A percentile compares a stretch with the other conserved stretches of the same genome.
Conservation (phyloP, 2,113 vertebrate species). For the Bettongia penicillata region DNA sequence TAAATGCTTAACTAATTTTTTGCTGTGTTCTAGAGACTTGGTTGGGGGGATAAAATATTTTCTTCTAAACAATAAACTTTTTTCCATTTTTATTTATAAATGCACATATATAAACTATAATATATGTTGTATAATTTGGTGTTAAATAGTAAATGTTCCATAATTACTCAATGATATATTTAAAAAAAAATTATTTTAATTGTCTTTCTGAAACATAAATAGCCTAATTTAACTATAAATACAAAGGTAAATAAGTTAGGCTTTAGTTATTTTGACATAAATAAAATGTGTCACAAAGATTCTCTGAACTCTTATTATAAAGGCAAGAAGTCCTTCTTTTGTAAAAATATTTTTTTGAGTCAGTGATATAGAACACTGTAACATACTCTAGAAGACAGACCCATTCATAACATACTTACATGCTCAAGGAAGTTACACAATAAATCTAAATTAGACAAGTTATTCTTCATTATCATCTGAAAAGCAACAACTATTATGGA, state of each 20-base stretch:
- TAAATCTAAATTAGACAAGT: constrained; percentile 40
- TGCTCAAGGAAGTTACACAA: constrained; percentile 7
- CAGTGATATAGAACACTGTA: background rate
- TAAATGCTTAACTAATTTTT: background rate
- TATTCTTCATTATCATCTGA: constrained; percentile 17
- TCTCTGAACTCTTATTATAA: background rate
- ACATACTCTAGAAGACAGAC: background rate
- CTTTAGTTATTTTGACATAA: background rate
- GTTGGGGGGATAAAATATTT: constrained; percentile 5
- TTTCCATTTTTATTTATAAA: constrained; percentile 36
- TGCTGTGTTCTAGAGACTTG: background rate
- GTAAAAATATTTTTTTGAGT: constrained; percentile 15
- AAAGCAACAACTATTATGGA: constrained; percentile 60
- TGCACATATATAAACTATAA: constrained; percentile 23
- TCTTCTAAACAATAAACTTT: constrained; percentile 25
- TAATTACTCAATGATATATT: constrained; percentile 6
- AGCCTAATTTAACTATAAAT: background rate
- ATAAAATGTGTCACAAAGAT: background rate
- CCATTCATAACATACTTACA: background rate
- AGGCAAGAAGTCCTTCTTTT: constrained; percentile 20
- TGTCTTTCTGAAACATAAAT: constrained; percentile 39
- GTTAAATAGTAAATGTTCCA: background rate
- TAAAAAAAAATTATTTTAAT: constrained; percentile 7
- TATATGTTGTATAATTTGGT: background rate
- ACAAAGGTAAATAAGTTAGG: background rate